Percentiles rank a stretch among this genome's conserved stretches.
These are phyloP conservation scores for Hirtodrosophila histrioides DNA, from an alignment of 2,888 invertebrate species.

Conservation along the genomic window DNA sequence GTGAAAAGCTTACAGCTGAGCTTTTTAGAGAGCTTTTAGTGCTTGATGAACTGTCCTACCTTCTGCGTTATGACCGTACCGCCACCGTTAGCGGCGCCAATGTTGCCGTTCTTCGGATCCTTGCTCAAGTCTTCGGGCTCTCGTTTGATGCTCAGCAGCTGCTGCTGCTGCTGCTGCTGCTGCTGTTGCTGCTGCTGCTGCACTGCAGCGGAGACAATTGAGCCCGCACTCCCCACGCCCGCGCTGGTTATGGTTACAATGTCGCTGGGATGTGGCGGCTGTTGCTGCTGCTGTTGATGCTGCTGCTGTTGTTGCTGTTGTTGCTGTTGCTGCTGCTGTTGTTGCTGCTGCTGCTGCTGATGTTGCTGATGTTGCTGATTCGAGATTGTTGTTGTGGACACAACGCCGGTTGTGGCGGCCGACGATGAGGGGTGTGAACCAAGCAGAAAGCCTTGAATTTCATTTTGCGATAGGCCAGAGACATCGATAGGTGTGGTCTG, in stretches of 20 bases:
- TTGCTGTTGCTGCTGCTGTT: slow-evolving; percentile 68
- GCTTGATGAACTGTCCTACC: slow-evolving; percentile 69
- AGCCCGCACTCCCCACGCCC: slow-evolving; percentile 77
- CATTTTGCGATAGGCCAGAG: slow-evolving; percentile 85
- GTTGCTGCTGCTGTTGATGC: slow-evolving; percentile 58
- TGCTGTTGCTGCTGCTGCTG: slow-evolving; percentile 66
- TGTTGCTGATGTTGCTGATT: slow-evolving; percentile 77
- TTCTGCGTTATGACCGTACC: slow-evolving; percentile 81
- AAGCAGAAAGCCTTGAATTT: slow-evolving; percentile 85
- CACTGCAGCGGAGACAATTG: slow-evolving; percentile 81
- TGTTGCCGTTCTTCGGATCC: slow-evolving; percentile 84
- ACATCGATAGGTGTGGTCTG: slow-evolving; percentile 85
- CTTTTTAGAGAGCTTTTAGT: slow-evolving; percentile 7
- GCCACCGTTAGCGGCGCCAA: slow-evolving; percentile 66
- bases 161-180: slow-evolving; percentile 72
- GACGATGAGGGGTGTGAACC: slow-evolving; percentile 85
- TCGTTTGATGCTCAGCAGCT: slow-evolving; percentile 84
- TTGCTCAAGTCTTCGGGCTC: slow-evolving; percentile 85
- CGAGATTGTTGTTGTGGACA: slow-evolving; percentile 80
- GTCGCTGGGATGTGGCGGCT: slow-evolving; percentile 78
- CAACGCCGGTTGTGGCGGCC: slow-evolving; percentile 78
- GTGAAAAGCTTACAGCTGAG: slow-evolving; percentile 33
- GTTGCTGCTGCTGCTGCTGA: slow-evolving; percentile 67
- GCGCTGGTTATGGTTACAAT: slow-evolving; percentile 79
- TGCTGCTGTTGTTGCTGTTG: slow-evolving; percentile 68